Percentiles rank a stretch among this genome's conserved stretches.
These are phyloP conservation scores for Schmidtea mediterranea DNA, from an alignment of 1,140 invertebrate genomes.

Conservation along the genomic window DNA sequence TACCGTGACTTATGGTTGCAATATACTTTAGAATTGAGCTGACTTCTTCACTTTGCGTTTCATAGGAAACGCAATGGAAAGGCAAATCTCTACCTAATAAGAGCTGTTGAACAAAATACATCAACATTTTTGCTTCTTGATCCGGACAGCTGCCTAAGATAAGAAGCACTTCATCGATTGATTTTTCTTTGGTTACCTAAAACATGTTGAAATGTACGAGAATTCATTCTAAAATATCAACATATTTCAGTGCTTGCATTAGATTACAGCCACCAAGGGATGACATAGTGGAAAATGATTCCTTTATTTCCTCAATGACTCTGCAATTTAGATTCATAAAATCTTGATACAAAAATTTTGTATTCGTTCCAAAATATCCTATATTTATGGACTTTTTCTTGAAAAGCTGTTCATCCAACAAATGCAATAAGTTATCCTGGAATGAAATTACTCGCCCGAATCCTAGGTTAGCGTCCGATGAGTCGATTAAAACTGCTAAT, in stretches of 20 bases:
- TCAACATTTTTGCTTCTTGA: conserved; percentile 20
- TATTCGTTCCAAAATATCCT: conserved; percentile 19
- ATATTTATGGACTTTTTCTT: conserved; percentile 19
- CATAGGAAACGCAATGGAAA: conserved; percentile 23
- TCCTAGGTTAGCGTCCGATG: conserved; percentile 20
- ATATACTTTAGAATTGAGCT: conserved; percentile 19
- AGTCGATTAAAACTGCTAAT: conserved; percentile 20
- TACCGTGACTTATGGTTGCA: conserved; percentile 18
- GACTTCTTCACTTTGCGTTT: conserved; percentile 12
- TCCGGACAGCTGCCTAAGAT: conserved; percentile 16
- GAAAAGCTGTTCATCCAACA: conserved; percentile 24
- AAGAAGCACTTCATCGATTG: not conserved
- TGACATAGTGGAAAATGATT: conserved; percentile 12
- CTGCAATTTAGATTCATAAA: conserved; percentile 18
- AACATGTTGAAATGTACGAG: conserved; percentile 10
- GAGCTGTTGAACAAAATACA: conserved; percentile 23
- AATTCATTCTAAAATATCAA: conserved; percentile 18
- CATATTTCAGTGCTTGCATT: conserved; percentile 22
- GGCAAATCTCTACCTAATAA: conserved; percentile 15
- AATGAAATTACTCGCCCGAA: conserved; percentile 9
- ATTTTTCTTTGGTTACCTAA: conserved; percentile 11
- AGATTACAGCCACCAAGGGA: conserved; percentile 21
- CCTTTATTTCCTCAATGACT: conserved; percentile 18
- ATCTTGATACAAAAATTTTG: conserved; percentile 19
- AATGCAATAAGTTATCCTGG: conserved; percentile 11